Evolutionary conservation across 2,888 invertebrate genomes (phyloP), one percentile per base, ranked within the genome.

Genomic region (Thymelicus acteon): DNA sequence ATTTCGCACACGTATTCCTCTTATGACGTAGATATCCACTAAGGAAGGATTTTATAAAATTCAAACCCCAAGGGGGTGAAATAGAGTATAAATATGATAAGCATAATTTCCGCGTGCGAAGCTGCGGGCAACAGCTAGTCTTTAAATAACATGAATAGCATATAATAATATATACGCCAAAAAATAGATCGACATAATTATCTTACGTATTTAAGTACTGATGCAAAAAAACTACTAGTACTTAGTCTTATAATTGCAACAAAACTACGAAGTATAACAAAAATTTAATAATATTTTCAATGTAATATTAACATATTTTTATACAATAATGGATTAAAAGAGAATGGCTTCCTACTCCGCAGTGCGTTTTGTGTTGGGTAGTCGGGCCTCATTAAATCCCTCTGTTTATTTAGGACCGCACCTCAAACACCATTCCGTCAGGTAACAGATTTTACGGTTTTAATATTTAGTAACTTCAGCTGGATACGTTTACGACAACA

Each of bases 381-480:
- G 80, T 81, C 85, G 81, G 82, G 86, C 84, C 90, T 91, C 92
- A 91, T 92, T 91, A 91, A 90, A 88, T 87, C 85, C 81, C 82
- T 83, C 78, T 92, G 90, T 93, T 92, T 93, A 86, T 86, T 93
- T 91, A 92, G 92, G 92, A 90, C 88, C 87, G 78, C 85, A 84
- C 82, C 85, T 84, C 88, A 89, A 92, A 91, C 88, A 88, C 83
- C 88, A 87, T 85, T 87, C 86, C 83, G 77, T 80, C 81, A 84
- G 83, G 85, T 88, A 91, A 88, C 89, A 85, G 88, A 91, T 89
- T 91, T 90, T 85, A 84, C 84, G 86, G 85, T 91, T 91, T 64
- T 90, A 90, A 91, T 91, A 92, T 91, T 91, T 87, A 89, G 82
- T 85, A 83, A 86, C 85, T 88, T 88, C 84, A 85, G 84, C 85